These are phyloP conservation scores for Narcine bancroftii DNA, from an alignment of 2,113 vertebrate species.

Conservation along the genomic window DNA sequence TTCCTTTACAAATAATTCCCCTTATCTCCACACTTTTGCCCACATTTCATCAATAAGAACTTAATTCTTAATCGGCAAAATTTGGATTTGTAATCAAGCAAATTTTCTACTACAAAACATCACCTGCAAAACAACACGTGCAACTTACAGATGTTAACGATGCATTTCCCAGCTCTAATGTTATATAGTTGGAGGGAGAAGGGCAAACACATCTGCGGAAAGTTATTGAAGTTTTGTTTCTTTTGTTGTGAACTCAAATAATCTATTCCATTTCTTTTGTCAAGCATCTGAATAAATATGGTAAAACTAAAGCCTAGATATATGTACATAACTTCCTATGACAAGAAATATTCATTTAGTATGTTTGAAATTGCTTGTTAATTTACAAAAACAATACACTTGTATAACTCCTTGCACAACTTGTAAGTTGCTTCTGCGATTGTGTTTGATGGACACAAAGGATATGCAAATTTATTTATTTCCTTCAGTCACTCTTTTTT, in stretches of 20 bases:
- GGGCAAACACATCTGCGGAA: background rate
- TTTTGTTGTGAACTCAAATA: background rate
- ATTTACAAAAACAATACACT: no score
- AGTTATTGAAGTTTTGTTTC: background rate
- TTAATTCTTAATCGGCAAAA: background rate
- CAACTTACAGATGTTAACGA: background rate
- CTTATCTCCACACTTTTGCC: background rate
- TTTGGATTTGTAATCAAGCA: background rate
- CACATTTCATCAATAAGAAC: background rate
- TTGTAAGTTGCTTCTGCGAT: no score
- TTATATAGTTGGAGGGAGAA: background rate
- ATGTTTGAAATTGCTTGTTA: background rate
- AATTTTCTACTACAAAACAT: background rate
- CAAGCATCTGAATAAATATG: background rate
- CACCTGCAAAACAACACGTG: background rate
- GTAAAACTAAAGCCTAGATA: background rate
- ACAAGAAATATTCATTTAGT: background rate
- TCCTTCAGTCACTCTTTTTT: no score
- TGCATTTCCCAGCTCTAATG: background rate
- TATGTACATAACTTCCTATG: background rate
- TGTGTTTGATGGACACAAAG: no score
- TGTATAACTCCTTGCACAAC: no score
- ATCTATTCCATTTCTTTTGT: background rate
- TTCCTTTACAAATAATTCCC: background rate
- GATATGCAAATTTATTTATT: no score